phyloP scores from a whole-genome alignment of 2,888 invertebrate species.

The Mechanitis mazaeus region DNA sequence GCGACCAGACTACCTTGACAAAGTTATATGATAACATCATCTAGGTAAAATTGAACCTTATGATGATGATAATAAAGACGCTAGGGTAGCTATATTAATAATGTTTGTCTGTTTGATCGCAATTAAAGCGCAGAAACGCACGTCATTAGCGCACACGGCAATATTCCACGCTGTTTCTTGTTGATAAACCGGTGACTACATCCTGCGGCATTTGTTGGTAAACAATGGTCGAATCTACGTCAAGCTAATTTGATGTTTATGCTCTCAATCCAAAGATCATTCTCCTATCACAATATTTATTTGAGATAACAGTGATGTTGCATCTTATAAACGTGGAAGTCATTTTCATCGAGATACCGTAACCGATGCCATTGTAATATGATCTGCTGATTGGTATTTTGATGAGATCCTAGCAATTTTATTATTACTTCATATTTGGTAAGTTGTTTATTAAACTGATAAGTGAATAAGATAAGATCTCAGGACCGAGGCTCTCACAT shows the following conservation, averaged over 20 bases:
- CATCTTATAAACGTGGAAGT: conserved; percentile 33
- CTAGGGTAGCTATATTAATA: conserved; percentile 30
- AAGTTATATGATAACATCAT: conserved; percentile 27
- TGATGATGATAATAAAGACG: conserved; percentile 14
- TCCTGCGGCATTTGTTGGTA: conserved; percentile 21
- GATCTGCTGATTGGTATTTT: conserved; percentile 63
- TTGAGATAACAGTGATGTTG: conserved; percentile 8
- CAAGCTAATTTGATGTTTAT: conserved; percentile 14
- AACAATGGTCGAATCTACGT: conserved; percentile 8
- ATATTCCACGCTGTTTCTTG: conserved; percentile 75
- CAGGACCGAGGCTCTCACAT: conserved; percentile 27
- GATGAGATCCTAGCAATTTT: conserved; percentile 52
- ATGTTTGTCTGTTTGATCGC: conserved; percentile 60
- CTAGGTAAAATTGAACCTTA: conserved; percentile 33
- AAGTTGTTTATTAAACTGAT: conserved; percentile 40
- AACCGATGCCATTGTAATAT: conserved; percentile 50
- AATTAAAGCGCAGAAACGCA: conserved; percentile 73
- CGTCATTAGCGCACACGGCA: conserved; percentile 71
- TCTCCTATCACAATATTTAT: conserved; percentile 19
- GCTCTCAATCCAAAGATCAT: conserved; percentile 1
- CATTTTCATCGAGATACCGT: conserved; percentile 50
- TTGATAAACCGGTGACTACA: conserved; percentile 40
- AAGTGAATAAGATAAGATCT: conserved; percentile 34
- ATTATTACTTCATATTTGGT: conserved; percentile 44
- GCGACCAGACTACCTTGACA: conserved; percentile 43